These are phyloP conservation scores for Sialis fuliginosa DNA, from an alignment of 2,888 invertebrate species.

Conservation along the genomic window DNA sequence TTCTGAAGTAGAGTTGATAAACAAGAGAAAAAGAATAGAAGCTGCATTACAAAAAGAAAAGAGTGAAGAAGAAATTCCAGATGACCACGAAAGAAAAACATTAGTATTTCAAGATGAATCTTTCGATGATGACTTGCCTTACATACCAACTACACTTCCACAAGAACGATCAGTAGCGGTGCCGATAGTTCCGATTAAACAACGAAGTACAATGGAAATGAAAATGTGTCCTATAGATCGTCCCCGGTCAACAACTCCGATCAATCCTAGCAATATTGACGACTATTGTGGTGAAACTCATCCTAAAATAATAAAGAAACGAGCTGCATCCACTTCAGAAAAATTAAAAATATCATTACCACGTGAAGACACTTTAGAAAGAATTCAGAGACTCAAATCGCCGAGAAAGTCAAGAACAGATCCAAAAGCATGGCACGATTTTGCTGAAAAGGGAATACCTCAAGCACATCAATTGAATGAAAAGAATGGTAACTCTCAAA, in stretches of 20 bases:
- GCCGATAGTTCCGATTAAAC: conserved; percentile 64
- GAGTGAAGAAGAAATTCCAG: conserved; percentile 35
- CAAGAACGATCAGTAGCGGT: conserved; percentile 66
- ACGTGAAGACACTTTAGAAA: conserved; percentile 30
- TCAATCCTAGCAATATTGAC: conserved; percentile 50
- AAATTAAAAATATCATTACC: conserved; percentile 55
- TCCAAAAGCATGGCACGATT: conserved; percentile 38
- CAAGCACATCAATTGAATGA: not conserved
- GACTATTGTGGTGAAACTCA: conserved; percentile 38
- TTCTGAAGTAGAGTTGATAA: conserved; percentile 35
- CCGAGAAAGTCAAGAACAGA: conserved; percentile 28
- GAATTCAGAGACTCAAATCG: conserved; percentile 27
- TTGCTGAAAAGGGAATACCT: conserved; percentile 37
- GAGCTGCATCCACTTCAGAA: conserved; percentile 26
- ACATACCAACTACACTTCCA: conserved; percentile 78
- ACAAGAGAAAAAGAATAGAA: conserved; percentile 20
- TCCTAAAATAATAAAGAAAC: conserved; percentile 9
- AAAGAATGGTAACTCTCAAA: not conserved
- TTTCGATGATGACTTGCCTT: conserved; percentile 69
- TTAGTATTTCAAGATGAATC: conserved; percentile 67
- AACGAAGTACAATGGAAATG: conserved; percentile 39
- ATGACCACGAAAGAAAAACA: conserved; percentile 54
- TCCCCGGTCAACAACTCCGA: conserved; percentile 55
- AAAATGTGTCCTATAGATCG: conserved; percentile 56
- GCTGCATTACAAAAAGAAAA: conserved; percentile 12